Evolutionary conservation across 2,888 invertebrate genomes (phyloP), one percentile per base, ranked within the genome.

Genomic region (Melanotus villosus): DNA sequence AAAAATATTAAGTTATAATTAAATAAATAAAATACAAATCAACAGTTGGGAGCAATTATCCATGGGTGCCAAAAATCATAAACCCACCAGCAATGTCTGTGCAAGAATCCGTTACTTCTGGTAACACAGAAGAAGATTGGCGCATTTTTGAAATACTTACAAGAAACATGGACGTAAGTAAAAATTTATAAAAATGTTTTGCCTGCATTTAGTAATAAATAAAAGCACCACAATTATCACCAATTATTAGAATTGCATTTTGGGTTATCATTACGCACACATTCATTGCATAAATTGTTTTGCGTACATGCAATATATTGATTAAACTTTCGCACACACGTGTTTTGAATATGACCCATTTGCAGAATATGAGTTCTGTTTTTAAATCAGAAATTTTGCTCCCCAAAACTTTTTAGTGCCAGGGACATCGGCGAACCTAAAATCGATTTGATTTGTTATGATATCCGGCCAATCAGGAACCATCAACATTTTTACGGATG

Each of bases 101-200:
- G 58, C 77, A 78, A 47, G 76, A 77, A 62, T 79, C 78, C 21
- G 77, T 78, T 62, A 70, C 78, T 30, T 77, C 79, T 34, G 83
- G 85, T 66, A 88, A 89, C 79, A 86, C 87, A 23, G 86, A 88
- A 73, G 92, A 93, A 80, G 93, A 93, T 83, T 92, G 93, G 90
- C 89, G 89, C 80, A 88, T 92, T 72, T 93, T 90, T 81, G 91
- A 93, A 84, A 87, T 89, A 3, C 84, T 93, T 70, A 89, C 90
- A 75, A 88, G 88, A 76, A 88, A 88, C 80, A 86, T 85, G 74
- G 89, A 89, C 84, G 90, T 90, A 82, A 82, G 84, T 82, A 60
- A 18, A 41, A 7, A 14, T 18, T 2, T 12, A 12, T 34, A 3
- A 2, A n/a, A 12, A 34, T 32, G n/a, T 9, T 1, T 32, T 32